A percentile compares a stretch with the other conserved stretches of the same genome.
Conservation (phyloP, 2,113 vertebrate genomes). For the Holacanthus passer region DNA sequence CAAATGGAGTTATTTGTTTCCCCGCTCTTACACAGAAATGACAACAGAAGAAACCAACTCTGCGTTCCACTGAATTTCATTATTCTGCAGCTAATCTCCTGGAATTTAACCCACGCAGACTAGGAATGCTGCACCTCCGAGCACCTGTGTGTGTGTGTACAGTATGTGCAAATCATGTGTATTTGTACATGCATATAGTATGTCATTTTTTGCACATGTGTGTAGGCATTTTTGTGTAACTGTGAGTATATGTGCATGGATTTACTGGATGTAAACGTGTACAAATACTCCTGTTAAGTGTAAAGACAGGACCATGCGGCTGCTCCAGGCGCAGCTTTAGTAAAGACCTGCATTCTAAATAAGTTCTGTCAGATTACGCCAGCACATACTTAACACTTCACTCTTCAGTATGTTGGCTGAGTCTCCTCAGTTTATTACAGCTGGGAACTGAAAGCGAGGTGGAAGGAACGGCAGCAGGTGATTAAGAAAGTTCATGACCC, state of each 20-base stretch:
- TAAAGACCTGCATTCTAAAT: conserved; percentile 74
- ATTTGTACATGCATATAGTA: not conserved
- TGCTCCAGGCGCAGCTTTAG: conserved; percentile 69
- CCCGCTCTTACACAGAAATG: conserved; percentile 36
- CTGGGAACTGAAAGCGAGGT: conserved; percentile 30
- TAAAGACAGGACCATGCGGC: conserved; percentile 64
- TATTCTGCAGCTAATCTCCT: conserved; percentile 39
- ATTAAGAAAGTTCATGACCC: conserved; percentile 19
- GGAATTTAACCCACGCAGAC: conserved; percentile 20
- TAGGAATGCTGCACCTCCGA: not conserved
- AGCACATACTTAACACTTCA: conserved; percentile 65
- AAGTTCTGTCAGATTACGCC: conserved; percentile 75
- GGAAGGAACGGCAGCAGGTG: conserved; percentile 33
- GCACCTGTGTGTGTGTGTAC: conserved; percentile 9
- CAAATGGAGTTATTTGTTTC: conserved; percentile 57
- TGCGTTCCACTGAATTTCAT: conserved; percentile 40
- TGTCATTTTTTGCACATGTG: not conserved
- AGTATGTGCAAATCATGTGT: too few species aligned
- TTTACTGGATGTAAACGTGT: conserved; percentile 44
- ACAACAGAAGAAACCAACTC: conserved; percentile 34
- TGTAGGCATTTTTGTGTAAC: not conserved
- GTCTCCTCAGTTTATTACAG: conserved; percentile 52
- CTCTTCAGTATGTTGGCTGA: conserved; percentile 55
- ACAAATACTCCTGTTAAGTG: conserved; percentile 49
- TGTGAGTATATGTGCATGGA: not conserved